Evolutionary conservation across 2,113 vertebrate species (phyloP), one percentile per base, ranked within the genome.

Genomic region (Oryzias melastigma): DNA sequence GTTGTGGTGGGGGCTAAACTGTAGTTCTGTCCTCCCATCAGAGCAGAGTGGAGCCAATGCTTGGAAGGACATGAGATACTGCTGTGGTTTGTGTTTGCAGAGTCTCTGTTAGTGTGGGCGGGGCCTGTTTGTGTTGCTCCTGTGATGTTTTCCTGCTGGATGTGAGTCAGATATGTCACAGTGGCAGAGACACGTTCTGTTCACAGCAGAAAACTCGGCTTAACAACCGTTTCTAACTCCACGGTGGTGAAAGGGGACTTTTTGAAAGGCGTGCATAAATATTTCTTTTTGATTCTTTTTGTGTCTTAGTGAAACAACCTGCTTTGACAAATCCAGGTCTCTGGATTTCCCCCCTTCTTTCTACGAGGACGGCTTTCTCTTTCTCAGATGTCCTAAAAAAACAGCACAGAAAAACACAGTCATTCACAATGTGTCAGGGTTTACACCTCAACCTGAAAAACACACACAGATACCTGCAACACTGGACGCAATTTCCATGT

Each of bases 261-360:
- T 61, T 24, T 65, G 43, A 51, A 72, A 62, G 57, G 5, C n/a
- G 22, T 24, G 0, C 10, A 76, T 84, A 42, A 84, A 84, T 86
- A 73, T 82, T 80, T 84, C 75, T 73, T 29, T 74, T 54, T 54
- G 60, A 75, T 70, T 52, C 51, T 45, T 44, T 24, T 63, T 0
- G 14, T 14, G 53, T 65, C 46, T 63, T 43, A 4, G 45, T 20
- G 27, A 52, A 52, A 67, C 64, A 70, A 65, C 72, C 56, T 35
- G 3, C 44, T 15, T 50, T 53, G 69, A 65, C 52, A 77, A 68
- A 57, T 15, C 5, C 20, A 3, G 16, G 57, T 73, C 27, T 62
- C 27, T 44, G 41, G 29, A 27, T 54, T 67, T 59, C 45, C 0
- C 0, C 14, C 1, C 10, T 51, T 56, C 35, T 35, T 12, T 35